Conservation (phyloP, 2,797 vertebrate species). For the Tragopan temminckii region DNA sequence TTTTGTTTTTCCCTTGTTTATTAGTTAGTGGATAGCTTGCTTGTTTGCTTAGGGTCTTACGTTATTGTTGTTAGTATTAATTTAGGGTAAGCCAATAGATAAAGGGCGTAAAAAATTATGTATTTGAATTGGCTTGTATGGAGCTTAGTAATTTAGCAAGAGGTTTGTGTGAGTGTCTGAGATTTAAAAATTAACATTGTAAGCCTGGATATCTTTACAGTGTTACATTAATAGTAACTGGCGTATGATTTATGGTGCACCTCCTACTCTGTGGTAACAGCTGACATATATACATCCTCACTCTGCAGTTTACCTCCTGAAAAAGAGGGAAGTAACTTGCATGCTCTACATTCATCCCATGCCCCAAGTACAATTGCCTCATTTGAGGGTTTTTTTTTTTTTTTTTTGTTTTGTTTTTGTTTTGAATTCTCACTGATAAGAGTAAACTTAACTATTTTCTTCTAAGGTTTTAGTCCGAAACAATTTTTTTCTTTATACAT, state of each 20-base stretch:
- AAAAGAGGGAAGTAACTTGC: background rate
- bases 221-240: slow-evolving; percentile 11
- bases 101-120: background rate
- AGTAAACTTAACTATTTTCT: background rate
- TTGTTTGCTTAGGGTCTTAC: background rate
- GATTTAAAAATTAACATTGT: background rate
- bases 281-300: background rate
- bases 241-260: background rate
- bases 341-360: background rate
- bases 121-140: background rate
- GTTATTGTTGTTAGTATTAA: background rate
- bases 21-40: background rate
- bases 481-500: background rate
- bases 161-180: background rate
- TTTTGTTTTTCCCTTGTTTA: background rate
- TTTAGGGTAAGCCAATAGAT: background rate
- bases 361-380: fast-evolving
- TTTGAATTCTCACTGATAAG: background rate
- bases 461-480: background rate
- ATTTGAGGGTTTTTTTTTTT: background rate
- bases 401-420: background rate
- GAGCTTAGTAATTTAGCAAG: background rate
- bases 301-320: background rate
- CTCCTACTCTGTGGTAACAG: background rate
- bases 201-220: slow-evolving; percentile 25